Base-by-base conservation (phyloP, 2,113 vertebrate genomes). In the Corydoras maculifer region DNA sequence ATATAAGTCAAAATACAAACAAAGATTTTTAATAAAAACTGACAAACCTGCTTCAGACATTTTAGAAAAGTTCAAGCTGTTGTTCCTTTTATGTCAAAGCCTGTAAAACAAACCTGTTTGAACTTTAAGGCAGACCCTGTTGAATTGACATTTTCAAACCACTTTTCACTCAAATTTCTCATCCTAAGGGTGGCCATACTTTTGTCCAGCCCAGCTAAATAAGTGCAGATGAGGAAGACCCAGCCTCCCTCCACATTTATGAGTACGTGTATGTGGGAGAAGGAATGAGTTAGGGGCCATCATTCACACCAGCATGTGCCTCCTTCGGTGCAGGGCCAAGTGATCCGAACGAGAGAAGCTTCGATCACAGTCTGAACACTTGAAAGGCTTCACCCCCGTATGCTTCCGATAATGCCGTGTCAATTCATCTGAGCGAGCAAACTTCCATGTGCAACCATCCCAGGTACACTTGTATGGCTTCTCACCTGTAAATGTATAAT, bases 371-470 rank as follows among this genome's bases (percentile, higher is more conserved):
- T 99, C 97, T 59, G 94, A 94, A 32, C 97, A 99, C 90, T 99
- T 99, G 91, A 99, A 99, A 78, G 97, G 97, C 84, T 99, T 99
- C 85, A 99, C 96, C 73, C 97, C 97, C 0, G 97, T 99, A 90
- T 99, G 96, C 88, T 99, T 99, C 82, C 97, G 92, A 89, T 96
- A 99, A 87, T 99, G 97, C 91, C 97, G 90, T 2, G 96, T 98
- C 88, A 99, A 91, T 92, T 99, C 97, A 53, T 99, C 97, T 0
- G 97, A 99, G 70, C 97, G 96, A 76, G 97, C 97, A 18, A 99
- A 99, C 90, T 99, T 99, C 96, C 97, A 99, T 81, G 95, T 97
- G 88, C 97, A 99, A 82, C 97, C 97, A 81, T 99, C 97, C 97
- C 97, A 99, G 77, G 96, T 99, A 86, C 96, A 99, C 80, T 97